Base-by-base conservation (phyloP, 2,113 vertebrate genomes). In the Strix aluco region DNA sequence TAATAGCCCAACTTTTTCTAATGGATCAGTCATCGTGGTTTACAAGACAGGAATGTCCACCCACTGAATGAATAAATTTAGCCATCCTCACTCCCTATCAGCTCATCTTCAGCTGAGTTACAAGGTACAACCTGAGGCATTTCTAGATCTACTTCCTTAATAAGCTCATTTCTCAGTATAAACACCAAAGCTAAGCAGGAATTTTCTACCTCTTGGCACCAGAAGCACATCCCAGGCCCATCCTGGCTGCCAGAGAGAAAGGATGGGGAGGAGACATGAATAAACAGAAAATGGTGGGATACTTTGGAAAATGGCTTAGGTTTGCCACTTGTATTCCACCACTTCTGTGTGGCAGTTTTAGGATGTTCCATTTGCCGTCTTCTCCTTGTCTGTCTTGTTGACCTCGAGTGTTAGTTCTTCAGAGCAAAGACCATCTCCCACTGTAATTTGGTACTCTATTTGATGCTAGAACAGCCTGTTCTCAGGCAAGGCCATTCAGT, bases 21-120 rank as follows among this genome's bases (percentile, higher is more conserved):
- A 79, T 65, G 70, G 66, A 89, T 94, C 91, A 79, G 34, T 85
- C 73, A 65, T 58, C 42, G 2, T 30, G 30, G 62, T 95, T 94
- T 95, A 81, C 81, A 73, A 95, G 91, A 92, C 70, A 94, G 86
- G 81, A 91, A 91, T 47, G 92, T 94, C 95, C 92, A 96, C 93
- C 90, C 94, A 96, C 92, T 62, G 74, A 77, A 62, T 77, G 73
- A 95, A 82, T 93, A 92, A 85, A 97, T 97, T 89, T 92, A 97
- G 91, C 69, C 46, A 80, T 57, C 47, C 40, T 85, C 69, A 46
- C 79, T 94, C 80, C 69, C n/a, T 62, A 59, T 30, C 4, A 10
- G 59, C 65, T 95, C 46, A 18, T 87, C 84, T 75, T 94, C 70
- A 71, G 58, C 69, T 42, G 61, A 95, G 49, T 77, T 86, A 46